phyloP scores from a whole-genome alignment of 2,888 invertebrate genomes.

The Plebejus anna region DNA sequence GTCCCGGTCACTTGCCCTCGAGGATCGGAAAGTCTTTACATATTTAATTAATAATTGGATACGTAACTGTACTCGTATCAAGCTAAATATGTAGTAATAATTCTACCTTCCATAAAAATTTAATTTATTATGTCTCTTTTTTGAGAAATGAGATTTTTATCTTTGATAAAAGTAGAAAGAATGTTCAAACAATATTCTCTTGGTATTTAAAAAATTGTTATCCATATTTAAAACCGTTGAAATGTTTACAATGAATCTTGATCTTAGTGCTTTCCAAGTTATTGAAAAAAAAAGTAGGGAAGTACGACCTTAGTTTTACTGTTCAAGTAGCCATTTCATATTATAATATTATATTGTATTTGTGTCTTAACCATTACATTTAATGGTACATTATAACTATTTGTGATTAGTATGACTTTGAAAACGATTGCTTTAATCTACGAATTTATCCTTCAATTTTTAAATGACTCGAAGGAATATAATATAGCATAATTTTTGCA shows the following conservation, averaged over 20 bases:
- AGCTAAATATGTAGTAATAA: no score
- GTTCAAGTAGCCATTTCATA: background rate
- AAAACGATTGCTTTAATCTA: conserved; percentile 2
- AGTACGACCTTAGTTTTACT: background rate
- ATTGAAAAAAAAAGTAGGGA: background rate
- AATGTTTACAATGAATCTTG: background rate
- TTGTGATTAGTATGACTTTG: background rate
- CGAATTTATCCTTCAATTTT: background rate
- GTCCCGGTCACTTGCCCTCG: no score
- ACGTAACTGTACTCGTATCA: no score
- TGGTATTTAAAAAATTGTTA: background rate
- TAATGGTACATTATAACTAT: background rate
- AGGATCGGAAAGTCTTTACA: no score
- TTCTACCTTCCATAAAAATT: no score
- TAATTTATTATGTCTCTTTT: no score
- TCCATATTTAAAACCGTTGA: background rate
- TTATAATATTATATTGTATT: background rate
- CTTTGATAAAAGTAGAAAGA: no score
- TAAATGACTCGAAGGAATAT: background rate
- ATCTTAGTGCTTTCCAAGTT: background rate
- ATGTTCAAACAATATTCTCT: background rate
- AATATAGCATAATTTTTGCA: background rate
- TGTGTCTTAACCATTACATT: background rate
- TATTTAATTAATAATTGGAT: background rate
- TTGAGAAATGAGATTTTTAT: no score